Evolutionary conservation across 2,797 vertebrate genomes (phyloP).

Genomic region (Oreochromis grahami): DNA sequence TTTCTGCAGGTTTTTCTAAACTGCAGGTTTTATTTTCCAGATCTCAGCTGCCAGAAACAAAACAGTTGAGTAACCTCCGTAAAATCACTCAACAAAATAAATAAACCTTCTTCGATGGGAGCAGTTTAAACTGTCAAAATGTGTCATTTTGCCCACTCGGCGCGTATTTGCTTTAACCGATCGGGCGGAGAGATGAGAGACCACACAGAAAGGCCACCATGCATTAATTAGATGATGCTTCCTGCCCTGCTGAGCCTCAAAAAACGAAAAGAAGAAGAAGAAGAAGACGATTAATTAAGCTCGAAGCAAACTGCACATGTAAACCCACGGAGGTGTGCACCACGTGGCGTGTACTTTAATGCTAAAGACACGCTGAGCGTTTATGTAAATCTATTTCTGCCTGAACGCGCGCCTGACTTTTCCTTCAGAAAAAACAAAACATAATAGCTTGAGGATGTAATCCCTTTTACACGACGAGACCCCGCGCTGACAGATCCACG

Average conservation of each 20-base stretch:
- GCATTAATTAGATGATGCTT: conserved; percentile 47
- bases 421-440: neutral
- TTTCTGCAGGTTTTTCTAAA: neutral
- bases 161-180: conserved; percentile 17
- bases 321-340: neutral
- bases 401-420: neutral
- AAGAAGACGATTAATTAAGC: neutral
- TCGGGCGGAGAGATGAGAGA: conserved; percentile 2
- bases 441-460: neutral
- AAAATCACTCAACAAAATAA: neutral
- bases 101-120: neutral
- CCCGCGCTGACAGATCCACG: neutral
- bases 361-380: neutral
- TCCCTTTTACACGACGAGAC: neutral
- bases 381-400: neutral
- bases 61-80: neutral
- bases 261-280: neutral
- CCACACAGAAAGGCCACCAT: conserved; percentile 29
- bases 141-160: neutral
- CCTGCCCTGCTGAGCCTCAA: conserved; percentile 13
- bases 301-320: neutral
- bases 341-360: neutral
- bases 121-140: neutral
- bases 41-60: neutral
- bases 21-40: neutral